Evolutionary conservation across 2,888 invertebrate genomes (phyloP), one percentile per base, ranked within the genome.

Genomic region (Tachina grossa): DNA sequence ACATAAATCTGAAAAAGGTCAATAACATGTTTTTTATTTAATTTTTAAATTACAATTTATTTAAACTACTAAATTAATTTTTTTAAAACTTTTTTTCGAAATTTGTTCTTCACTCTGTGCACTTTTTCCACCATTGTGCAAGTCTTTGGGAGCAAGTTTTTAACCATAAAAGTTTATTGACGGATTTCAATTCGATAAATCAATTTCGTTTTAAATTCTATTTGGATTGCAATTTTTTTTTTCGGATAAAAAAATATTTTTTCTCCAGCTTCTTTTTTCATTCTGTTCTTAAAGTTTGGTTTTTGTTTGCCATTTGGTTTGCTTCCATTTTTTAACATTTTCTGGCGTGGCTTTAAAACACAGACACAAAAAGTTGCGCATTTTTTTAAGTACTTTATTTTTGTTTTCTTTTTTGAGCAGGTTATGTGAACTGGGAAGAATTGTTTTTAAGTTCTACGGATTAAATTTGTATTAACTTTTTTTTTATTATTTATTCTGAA

Each of bases 141-240:
- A 31, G 4, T 10, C 6, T 11, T n/a, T 31, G 19, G 51, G 41
- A 74, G 71, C 75, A 82, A 78, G 75, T 82, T 85, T 82, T 79
- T 78, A 82, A 79, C 78, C 65, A 45, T 39, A 79, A 82, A 82
- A 85, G 63, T 85, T 82, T 82, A 75, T 79, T 84, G 84, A 87
- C 84, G 84, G 86, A 87, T 86, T 87, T 87, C 83, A 85, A 76
- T 87, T 86, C 84, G 87, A 86, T 86, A 88, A 88, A 86, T 88
- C 87, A 84, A 87, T 84, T 87, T 88, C 83, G 78, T 84, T 84
- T 87, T 82, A 78, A 71, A 79, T 79, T 86, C 61, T 79, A 81
- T 78, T 76, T 55, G 51, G 59, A 51, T 76, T 65, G 63, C 43
- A 65, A 72, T 13, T 79, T 59, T 57, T 79, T 59, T 57, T 75